phyloP scores from a whole-genome alignment of 2,113 vertebrate species.

The Centropus unirufus region DNA sequence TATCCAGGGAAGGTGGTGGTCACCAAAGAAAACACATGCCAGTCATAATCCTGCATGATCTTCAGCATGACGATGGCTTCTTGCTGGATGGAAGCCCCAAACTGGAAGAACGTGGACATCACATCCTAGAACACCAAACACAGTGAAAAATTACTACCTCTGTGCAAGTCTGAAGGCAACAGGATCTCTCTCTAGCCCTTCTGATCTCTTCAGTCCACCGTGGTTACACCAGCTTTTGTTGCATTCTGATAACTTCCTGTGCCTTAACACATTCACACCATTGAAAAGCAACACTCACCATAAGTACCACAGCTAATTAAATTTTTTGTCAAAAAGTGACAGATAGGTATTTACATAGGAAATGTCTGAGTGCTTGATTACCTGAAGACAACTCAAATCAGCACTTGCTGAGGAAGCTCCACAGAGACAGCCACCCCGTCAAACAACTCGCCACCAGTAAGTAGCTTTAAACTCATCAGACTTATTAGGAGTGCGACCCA shows the following conservation, averaged over 20 bases:
- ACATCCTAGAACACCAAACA: slow-evolving; percentile 83
- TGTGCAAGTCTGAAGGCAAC: background rate
- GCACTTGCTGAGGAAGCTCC: background rate
- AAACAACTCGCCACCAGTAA: background rate
- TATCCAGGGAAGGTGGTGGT: slow-evolving; percentile 97
- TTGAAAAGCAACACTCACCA: background rate
- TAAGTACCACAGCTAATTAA: background rate
- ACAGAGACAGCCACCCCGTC: background rate
- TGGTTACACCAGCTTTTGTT: background rate
- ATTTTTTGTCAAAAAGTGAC: background rate
- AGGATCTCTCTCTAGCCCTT: background rate
- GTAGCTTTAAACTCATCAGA: background rate
- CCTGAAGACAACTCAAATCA: background rate
- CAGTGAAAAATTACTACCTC: background rate
- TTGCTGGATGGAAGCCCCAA: slow-evolving; percentile 97
- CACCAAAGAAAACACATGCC: slow-evolving; percentile 97
- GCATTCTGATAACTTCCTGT: background rate
- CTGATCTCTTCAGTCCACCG: background rate
- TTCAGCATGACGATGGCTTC: slow-evolving; percentile 95
- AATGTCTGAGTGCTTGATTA: background rate
- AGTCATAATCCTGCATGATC: slow-evolving; percentile 99
- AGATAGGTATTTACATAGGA: background rate
- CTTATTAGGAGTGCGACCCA: rapidly evolving
- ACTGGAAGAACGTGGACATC: slow-evolving; percentile 97
- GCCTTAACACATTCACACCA: background rate